Evolutionary conservation across 2,113 vertebrate genomes (phyloP).

Genomic region (Percopsis transmontana): DNA sequence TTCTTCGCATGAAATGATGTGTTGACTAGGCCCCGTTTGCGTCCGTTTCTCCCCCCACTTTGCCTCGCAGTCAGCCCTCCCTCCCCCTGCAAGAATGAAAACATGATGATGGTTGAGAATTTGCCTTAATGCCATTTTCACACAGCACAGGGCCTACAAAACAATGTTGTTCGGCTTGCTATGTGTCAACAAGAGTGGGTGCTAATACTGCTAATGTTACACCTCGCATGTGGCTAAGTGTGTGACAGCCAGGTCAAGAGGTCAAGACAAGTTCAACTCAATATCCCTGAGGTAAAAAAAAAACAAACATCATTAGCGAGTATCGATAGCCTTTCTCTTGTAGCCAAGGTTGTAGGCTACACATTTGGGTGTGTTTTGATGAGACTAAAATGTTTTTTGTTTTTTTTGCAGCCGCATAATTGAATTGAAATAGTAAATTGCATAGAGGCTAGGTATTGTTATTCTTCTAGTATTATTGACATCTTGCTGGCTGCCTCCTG

Average conservation of each 20-base stretch:
- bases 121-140: conserved; percentile 35
- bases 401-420: too few species aligned
- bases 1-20: conserved; percentile 73
- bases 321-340: too few species aligned
- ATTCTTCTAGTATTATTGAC: too few species aligned
- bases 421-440: too few species aligned
- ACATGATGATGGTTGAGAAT: conserved; percentile 60
- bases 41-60: conserved; percentile 47
- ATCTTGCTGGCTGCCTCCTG: too few species aligned
- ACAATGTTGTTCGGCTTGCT: background rate
- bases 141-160: background rate
- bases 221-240: conserved; percentile 33
- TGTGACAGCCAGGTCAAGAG: conserved; percentile 57
- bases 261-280: conserved; percentile 63
- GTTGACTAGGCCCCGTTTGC: conserved; percentile 62
- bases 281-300: background rate
- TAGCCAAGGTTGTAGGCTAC: too few species aligned
- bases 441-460: too few species aligned
- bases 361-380: too few species aligned
- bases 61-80: conserved; percentile 64
- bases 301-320: background rate
- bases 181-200: background rate
- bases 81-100: conserved; percentile 67
- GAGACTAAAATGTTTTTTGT: too few species aligned
- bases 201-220: conserved; percentile 6